Evolutionary conservation across 2,113 vertebrate genomes (phyloP).

Genomic region (Cisticola juncidis): DNA sequence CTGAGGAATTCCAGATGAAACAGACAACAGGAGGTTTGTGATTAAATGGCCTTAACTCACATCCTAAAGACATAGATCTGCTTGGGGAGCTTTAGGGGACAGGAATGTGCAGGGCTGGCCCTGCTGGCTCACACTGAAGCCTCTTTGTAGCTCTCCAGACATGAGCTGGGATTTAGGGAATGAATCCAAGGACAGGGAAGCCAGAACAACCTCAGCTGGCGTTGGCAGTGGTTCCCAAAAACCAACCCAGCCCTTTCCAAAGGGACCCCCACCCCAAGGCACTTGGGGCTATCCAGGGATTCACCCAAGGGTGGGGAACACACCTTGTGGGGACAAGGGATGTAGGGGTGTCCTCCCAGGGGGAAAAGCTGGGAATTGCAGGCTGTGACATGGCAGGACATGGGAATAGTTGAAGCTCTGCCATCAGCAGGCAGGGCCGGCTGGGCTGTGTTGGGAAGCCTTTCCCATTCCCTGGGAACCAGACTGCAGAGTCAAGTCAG

Average conservation of each 20-base stretch:
- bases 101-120: not conserved
- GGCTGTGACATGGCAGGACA: not conserved
- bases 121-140: not conserved
- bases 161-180: not conserved
- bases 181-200: not conserved
- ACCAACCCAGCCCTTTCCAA: not conserved
- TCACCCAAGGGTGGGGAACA: not conserved
- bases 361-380: not conserved
- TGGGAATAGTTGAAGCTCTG: not conserved
- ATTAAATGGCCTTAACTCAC: constrained; percentile 5
- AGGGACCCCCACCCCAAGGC: not conserved
- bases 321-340: not conserved
- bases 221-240: not conserved
- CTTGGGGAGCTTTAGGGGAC: not conserved
- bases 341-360: not conserved
- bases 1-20: not conserved
- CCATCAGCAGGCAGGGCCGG: not conserved
- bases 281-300: not conserved
- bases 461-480: not conserved
- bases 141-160: not conserved
- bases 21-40: not conserved
- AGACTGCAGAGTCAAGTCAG: not conserved
- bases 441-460: not conserved
- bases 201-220: not conserved
- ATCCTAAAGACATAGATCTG: not conserved